A percentile compares a stretch with the other conserved stretches of the same genome.
Evolutionary conservation across 2,113 vertebrate genomes (phyloP).

Genomic region (Myrmecophaga tridactyla): DNA sequence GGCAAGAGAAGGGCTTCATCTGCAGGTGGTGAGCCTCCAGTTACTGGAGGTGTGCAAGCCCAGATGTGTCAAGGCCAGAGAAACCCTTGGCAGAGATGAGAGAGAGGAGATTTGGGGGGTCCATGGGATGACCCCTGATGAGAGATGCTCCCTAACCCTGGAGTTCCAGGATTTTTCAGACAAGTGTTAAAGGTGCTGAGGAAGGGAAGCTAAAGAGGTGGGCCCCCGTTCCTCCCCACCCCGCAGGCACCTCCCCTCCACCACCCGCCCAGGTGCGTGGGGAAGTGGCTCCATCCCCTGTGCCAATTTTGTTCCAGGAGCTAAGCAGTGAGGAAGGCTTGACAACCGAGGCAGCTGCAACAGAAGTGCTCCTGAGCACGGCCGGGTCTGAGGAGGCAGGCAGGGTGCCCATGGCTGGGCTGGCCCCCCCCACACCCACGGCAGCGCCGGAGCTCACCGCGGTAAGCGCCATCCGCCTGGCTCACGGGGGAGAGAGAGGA

Average conservation of each 20-base stretch:
- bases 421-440: background rate
- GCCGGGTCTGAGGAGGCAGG: slow-evolving; percentile 54
- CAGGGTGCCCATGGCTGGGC: background rate
- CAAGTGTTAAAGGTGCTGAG: background rate
- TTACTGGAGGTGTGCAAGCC: background rate
- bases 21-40: background rate
- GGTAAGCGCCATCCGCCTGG: slow-evolving; percentile 50
- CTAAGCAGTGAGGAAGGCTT: background rate
- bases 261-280: background rate
- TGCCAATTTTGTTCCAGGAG: slow-evolving; percentile 33
- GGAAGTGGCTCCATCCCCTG: background rate
- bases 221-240: background rate
- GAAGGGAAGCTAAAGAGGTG: background rate
- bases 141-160: background rate
- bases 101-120: background rate
- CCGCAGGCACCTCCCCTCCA: too few relatives aligned
- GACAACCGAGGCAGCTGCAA: background rate
- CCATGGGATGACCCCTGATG: background rate
- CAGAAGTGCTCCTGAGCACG: background rate
- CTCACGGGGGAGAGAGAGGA: background rate
- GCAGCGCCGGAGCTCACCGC: background rate
- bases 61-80: background rate
- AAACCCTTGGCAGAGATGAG: background rate
- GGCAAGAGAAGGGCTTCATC: background rate
- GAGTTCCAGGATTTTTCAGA: background rate